Base-by-base conservation (phyloP, 2,113 vertebrate species). In the Acrocephalus arundinaceus region DNA sequence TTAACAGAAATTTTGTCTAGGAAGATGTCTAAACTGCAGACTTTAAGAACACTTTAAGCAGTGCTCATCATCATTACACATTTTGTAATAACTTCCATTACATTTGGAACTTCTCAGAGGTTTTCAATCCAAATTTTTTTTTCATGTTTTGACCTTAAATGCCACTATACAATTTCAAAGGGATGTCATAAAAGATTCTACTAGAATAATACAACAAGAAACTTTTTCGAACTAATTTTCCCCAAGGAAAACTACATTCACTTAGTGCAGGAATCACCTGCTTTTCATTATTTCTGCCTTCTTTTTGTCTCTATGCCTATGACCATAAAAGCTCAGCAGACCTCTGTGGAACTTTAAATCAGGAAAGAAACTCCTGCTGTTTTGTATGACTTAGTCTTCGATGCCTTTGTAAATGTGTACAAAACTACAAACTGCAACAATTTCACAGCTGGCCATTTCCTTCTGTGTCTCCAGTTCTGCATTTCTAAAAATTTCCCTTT, bases 291-390 rank as follows among this genome's bases (percentile, higher is more conserved):
- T 84, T 89, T 94, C 54, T 79, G 41, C 85, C 54, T 89, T 41
- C 48, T 80, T 75, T 81, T 85, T 76, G 65, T 91, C 55, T 70
- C 28, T 87, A 30, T 39, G 41, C 27, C 63, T 22, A 65, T 74
- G 52, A 85, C 70, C 6, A 15, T 65, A 88, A 94, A 49, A 83
- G 54, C 43, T 91, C 77, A 81, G 57, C 35, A 88, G 75, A 95
- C 84, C 82, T 74, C 93, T 57, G 43, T n/a, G 87, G 75, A 96
- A 88, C 28, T 61, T 93, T 96, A 95, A 96, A 93, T 52, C 4
- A 3, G 81, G 71, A 33, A 77, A 94, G 89, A 90, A 90, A 95
- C 59, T 72, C 62, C 71, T 80, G 65, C 89, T 89, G 80, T 49
- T 96, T 96, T 94, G 73, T 59, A 78, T 4, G 6, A 74, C 41